These are phyloP conservation scores for Danionella dracula DNA, from an alignment of 2,797 vertebrate genomes.

Conservation along the genomic window DNA sequence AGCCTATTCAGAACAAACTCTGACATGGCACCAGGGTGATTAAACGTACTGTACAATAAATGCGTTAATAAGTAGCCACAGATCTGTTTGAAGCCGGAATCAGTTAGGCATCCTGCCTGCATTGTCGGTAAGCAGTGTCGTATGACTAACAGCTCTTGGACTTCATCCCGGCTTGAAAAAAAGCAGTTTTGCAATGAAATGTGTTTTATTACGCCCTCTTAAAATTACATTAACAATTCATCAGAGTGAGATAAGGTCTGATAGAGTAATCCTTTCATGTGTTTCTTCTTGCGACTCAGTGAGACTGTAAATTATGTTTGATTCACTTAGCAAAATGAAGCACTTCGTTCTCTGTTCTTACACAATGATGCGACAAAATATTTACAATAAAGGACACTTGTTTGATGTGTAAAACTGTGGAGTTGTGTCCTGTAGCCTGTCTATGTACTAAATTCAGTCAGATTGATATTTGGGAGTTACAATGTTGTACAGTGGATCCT, in stretches of 20 bases:
- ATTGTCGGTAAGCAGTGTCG: not conserved
- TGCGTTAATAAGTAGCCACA: conserved; percentile 9
- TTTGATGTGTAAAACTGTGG: too few relatives aligned
- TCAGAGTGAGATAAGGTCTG: not conserved
- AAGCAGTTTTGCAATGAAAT: conserved; percentile 10
- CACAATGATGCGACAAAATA: not conserved
- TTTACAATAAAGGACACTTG: too few relatives aligned
- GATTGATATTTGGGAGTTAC: too few relatives aligned
- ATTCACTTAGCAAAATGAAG: not conserved
- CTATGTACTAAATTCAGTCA: too few relatives aligned
- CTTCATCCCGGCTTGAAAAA: conserved; percentile 16
- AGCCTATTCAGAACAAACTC: not conserved
- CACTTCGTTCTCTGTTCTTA: not conserved
- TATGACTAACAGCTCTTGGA: conserved; percentile 22
- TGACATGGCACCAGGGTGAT: not conserved
- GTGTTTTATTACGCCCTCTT: conserved; percentile 10
- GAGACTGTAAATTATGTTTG: not conserved
- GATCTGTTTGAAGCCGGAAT: conserved; percentile 16
- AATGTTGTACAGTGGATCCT: too few relatives aligned
- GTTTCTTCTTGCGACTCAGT: not conserved
- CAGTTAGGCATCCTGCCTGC: not conserved
- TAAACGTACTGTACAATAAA: conserved; percentile 6
- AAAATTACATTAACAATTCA: conserved; percentile 2
- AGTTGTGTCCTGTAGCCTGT: too few relatives aligned
- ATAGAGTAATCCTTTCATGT: not conserved